These are phyloP conservation scores for Phenganax marumi DNA, from an alignment of 92 coral and sea anemone species.

Conservation along the genomic window DNA sequence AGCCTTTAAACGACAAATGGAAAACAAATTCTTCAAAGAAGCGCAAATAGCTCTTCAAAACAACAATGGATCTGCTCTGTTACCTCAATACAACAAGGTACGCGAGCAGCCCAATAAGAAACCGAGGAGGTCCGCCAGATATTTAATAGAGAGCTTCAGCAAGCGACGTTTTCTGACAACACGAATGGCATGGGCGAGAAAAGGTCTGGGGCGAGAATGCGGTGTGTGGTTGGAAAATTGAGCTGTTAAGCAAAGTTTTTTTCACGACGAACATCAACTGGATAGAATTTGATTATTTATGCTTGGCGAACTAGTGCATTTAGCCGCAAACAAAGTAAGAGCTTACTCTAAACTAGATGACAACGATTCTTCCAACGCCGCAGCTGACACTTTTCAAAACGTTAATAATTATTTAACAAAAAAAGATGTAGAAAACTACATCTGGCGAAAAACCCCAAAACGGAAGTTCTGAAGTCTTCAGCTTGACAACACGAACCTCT, in stretches of 20 bases:
- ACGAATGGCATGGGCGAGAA: constrained; percentile 7
- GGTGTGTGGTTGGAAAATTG: constrained; percentile 18
- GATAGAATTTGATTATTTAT: background rate
- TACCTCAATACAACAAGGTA: too few species aligned
- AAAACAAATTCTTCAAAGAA: too few species aligned
- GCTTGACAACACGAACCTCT: constrained; percentile 54
- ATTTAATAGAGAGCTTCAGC: constrained; percentile 3
- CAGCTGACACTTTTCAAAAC: constrained; percentile 11
- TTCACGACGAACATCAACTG: constrained; percentile 13
- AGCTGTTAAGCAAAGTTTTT: constrained; percentile 18
- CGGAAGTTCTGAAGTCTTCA: constrained; percentile 47
- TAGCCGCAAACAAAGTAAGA: constrained; percentile 4
- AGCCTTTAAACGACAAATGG: too few species aligned
- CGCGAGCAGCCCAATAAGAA: too few species aligned
- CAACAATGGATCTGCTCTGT: too few species aligned
- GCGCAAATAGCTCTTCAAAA: too few species aligned
- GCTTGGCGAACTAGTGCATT: background rate
- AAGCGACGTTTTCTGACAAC: constrained; percentile 4
- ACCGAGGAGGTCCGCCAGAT: too few species aligned
- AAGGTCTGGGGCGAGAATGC: constrained; percentile 22
- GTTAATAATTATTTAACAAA: background rate
- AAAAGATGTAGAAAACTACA: constrained; percentile 10
- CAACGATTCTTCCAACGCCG: background rate
- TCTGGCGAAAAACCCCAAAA: constrained; percentile 41
- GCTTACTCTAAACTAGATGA: constrained; percentile 16